Percentiles rank a stretch among this genome's conserved stretches.
Conservation (phyloP, 2,113 vertebrate genomes). For the Odontophorus gujanensis region DNA sequence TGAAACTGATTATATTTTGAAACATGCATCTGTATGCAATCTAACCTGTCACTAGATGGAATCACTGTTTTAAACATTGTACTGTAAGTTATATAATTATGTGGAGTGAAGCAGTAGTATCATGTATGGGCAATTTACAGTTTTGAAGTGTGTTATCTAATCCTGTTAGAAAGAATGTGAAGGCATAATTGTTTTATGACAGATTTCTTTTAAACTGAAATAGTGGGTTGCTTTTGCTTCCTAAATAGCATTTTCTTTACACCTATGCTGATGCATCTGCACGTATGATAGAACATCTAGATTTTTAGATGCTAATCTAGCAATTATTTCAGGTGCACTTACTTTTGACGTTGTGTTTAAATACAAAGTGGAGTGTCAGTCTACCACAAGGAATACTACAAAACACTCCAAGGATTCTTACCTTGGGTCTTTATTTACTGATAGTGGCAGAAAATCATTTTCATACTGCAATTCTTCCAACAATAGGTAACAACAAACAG, state of each 20-base stretch:
- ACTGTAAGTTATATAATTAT: not conserved
- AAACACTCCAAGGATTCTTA: not conserved
- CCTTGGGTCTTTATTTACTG: not conserved
- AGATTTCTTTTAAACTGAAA: not conserved
- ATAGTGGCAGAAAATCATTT: not conserved
- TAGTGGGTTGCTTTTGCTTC: not conserved
- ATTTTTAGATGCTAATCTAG: not conserved
- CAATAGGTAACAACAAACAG: not conserved
- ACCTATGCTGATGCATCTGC: not conserved
- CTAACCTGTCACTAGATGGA: not conserved
- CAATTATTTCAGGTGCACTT: constrained; percentile 2
- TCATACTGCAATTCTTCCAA: not conserved
- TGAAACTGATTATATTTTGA: not conserved
- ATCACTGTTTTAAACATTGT: not conserved
- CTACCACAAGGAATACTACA: constrained; percentile 17
- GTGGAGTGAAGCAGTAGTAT: not conserved
- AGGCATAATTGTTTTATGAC: not conserved
- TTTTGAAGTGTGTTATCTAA: not conserved
- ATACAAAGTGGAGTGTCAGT: not conserved
- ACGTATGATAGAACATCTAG: not conserved
- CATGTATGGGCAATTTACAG: not conserved
- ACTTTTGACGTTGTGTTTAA: not conserved
- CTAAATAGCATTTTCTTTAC: not conserved
- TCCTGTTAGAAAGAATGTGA: not conserved
- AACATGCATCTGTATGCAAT: not conserved